These are phyloP conservation scores for Oncopodura yosiiana DNA, from an alignment of 1,140 invertebrate species.

Conservation along the genomic window DNA sequence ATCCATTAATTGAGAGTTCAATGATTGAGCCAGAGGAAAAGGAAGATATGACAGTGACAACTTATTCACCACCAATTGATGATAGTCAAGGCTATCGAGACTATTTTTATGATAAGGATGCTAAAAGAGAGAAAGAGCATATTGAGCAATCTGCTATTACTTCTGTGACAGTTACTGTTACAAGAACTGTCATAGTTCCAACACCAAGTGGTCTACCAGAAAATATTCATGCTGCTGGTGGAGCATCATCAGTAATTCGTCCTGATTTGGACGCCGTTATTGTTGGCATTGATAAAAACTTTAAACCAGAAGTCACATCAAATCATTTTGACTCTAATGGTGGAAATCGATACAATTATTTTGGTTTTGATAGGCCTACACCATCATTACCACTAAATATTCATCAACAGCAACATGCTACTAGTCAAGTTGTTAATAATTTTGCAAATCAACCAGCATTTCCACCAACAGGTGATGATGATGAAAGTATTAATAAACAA, in stretches of 20 bases:
- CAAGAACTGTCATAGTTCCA: conserved; percentile 16
- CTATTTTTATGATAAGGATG: background rate
- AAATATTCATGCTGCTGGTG: background rate
- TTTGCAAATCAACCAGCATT: too few species aligned
- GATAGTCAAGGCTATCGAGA: background rate
- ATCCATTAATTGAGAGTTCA: conserved; percentile 17
- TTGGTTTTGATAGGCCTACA: too few species aligned
- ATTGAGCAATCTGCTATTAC: background rate
- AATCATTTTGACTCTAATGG: too few species aligned
- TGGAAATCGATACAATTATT: too few species aligned
- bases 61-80: background rate
- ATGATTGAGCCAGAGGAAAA: conserved; percentile 7
- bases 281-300: background rate
- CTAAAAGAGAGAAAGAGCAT: background rate
- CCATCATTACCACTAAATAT: too few species aligned
- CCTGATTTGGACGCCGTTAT: background rate
- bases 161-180: conserved; percentile 29
- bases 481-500: too few species aligned
- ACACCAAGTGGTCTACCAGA: background rate
- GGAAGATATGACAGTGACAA: background rate
- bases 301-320: background rate
- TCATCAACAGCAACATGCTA: too few species aligned
- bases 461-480: too few species aligned
- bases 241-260: background rate
- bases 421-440: too few species aligned